A percentile compares a stretch with the other conserved stretches of the same genome.
These are phyloP conservation scores for Halocynthia aurantium DNA, from an alignment of 23 tunicate genomes.

Conservation along the genomic window DNA sequence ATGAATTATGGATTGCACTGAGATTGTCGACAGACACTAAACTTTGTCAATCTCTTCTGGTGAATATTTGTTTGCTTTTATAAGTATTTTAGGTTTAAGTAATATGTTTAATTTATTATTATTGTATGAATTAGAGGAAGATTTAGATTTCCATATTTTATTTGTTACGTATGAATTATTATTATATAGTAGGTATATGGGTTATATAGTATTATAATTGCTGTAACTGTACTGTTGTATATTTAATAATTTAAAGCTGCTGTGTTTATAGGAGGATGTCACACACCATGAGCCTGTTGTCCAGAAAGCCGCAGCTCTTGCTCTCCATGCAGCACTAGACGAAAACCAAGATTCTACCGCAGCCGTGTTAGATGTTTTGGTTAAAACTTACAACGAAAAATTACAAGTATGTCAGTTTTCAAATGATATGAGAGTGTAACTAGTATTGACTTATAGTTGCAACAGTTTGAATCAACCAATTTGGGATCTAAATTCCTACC, in stretches of 20 bases:
- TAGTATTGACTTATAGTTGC: too few species aligned
- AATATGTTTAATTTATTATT: too few species aligned
- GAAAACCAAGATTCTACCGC: conserved; percentile 18
- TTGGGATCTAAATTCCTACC: neutral
- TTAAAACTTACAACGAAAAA: conserved; percentile 48
- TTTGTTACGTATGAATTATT: neutral
- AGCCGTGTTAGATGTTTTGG: conserved; percentile 20
- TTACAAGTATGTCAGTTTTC: conserved; percentile 31
- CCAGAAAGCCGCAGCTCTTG: conserved; percentile 64
- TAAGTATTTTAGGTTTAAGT: neutral
- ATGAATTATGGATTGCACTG: conserved; percentile 60
- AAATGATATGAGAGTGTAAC: too few species aligned
- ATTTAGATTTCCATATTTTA: neutral
- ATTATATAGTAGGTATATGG: neutral
- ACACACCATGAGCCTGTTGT: conserved; percentile 48
- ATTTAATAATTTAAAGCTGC: neutral
- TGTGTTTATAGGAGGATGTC: conserved; percentile 44
- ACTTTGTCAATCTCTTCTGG: conserved; percentile 45
- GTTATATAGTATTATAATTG: too few species aligned
- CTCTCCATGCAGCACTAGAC: conserved; percentile 47
- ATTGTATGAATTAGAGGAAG: neutral
- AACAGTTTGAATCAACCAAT: too few species aligned
- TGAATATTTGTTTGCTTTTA: conserved; percentile 9
- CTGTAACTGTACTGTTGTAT: neutral
- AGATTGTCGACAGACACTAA: conserved; percentile 14